These are phyloP conservation scores for Bubalus kerabau DNA, from an alignment of 2,113 vertebrate genomes.

Conservation along the genomic window DNA sequence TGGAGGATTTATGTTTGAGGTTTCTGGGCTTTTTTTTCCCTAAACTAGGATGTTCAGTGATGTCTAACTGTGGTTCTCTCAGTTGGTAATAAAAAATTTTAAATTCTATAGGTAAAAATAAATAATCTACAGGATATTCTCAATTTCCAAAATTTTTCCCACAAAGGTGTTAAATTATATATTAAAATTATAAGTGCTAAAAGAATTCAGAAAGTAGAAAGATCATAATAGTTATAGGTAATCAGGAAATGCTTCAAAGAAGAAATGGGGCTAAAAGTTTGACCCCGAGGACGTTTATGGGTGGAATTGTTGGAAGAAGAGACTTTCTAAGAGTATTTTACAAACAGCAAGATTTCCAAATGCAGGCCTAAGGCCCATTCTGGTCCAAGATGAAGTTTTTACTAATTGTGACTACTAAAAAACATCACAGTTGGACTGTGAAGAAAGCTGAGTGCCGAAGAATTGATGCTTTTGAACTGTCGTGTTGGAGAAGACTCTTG, in stretches of 20 bases:
- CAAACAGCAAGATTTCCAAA: background rate
- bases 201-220: background rate
- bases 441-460: no score
- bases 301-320: background rate
- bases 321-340: background rate
- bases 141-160: background rate
- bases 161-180: background rate
- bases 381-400: background rate
- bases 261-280: background rate
- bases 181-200: background rate
- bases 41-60: background rate
- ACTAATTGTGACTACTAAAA: background rate
- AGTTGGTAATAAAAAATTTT: background rate
- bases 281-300: background rate
- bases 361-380: background rate
- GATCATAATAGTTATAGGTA: background rate
- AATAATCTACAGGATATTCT: background rate
- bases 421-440: background rate
- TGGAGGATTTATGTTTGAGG: background rate
- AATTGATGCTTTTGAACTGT: no score
- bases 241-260: background rate
- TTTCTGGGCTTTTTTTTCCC: background rate
- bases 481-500: no score
- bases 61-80: background rate
- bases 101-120: slow-evolving; percentile 2